These are phyloP conservation scores for Mus pahari DNA, from an alignment of 2,113 vertebrate genomes.

Conservation along the genomic window DNA sequence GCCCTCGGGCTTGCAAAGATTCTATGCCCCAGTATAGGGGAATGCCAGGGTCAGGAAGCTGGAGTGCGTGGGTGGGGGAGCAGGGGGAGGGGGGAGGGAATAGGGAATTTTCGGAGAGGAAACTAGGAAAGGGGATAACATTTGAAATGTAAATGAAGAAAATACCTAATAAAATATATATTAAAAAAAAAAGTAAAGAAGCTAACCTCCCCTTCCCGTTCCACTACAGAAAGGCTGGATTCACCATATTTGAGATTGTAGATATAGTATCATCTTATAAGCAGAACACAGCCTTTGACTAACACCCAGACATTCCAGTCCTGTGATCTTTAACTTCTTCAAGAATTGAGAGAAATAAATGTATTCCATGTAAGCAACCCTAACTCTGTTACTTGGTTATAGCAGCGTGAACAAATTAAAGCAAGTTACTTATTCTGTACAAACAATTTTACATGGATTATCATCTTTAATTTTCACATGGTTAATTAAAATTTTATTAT, in stretches of 20 bases:
- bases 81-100: no score
- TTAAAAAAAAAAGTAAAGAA: neutral
- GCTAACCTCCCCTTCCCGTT: accelerated
- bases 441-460: neutral
- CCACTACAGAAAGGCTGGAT: no score
- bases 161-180: no score
- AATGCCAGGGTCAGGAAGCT: no score
- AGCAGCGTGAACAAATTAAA: neutral
- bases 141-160: no score
- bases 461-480: neutral
- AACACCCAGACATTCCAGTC: neutral
- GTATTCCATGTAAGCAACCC: neutral
- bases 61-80: no score
- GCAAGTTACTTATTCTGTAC: neutral
- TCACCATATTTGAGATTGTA: neutral
- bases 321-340: neutral
- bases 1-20: no score
- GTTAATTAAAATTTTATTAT: conserved; percentile 2
- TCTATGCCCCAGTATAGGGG: no score
- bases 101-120: no score
- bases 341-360: neutral
- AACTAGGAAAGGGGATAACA: no score
- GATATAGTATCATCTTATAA: no score
- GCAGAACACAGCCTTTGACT: neutral
- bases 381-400: neutral